phyloP scores from a whole-genome alignment of 2,797 vertebrate species.

The Pseudocheirus occidentalis region DNA sequence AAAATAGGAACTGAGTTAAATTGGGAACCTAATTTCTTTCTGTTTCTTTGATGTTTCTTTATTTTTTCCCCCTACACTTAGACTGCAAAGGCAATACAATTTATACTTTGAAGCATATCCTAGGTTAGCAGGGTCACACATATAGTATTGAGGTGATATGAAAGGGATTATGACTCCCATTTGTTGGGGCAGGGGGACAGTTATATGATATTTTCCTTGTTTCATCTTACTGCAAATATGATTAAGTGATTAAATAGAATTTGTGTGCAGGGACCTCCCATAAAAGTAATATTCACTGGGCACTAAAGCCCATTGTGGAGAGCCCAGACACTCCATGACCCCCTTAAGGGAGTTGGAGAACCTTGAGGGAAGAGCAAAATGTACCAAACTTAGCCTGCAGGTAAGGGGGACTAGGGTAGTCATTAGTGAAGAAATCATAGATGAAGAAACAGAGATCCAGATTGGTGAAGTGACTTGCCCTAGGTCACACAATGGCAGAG shows the following conservation, averaged over 20 bases:
- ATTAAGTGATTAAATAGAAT: background rate
- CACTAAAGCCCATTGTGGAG: background rate
- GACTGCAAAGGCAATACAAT: too few relatives aligned
- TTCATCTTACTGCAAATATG: background rate
- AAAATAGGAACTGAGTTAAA: background rate
- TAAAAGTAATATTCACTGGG: background rate
- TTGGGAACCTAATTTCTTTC: background rate
- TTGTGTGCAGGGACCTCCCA: background rate
- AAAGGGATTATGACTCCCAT: background rate
- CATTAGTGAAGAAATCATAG: background rate
- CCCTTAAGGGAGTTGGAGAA: background rate
- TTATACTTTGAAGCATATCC: too few relatives aligned
- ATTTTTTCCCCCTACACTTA: too few relatives aligned
- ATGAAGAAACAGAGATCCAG: background rate
- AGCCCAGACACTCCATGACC: background rate
- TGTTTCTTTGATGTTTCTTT: background rate
- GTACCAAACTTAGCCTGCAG: background rate
- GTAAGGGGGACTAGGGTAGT: background rate
- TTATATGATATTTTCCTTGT: background rate
- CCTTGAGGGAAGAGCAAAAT: background rate
- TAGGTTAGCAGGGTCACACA: too few relatives aligned
- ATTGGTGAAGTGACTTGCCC: background rate
- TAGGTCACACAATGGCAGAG: background rate
- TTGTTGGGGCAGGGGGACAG: accelerated
- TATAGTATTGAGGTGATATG: background rate